Evolutionary conservation across 2,113 vertebrate species (phyloP), one percentile per base, ranked within the genome.

Genomic region (Microcebus tavaratra): DNA sequence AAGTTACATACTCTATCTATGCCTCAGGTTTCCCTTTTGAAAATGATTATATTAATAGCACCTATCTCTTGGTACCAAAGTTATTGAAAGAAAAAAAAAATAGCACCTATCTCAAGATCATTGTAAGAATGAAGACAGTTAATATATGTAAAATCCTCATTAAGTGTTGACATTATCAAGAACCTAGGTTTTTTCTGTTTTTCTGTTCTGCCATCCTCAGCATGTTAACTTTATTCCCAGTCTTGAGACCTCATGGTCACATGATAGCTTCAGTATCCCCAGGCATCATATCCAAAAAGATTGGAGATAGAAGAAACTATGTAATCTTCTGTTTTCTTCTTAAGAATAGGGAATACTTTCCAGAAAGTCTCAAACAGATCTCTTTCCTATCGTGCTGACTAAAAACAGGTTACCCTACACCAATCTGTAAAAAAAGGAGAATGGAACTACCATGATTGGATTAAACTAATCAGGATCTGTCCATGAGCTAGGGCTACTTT

Each of bases 11-110:
- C 31, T 20, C 27, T 93, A 84, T n/a, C 68, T 79, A 18, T 75
- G 18, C 34, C 63, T 90, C 57, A 63, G 23, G 4, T 91, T 91
- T 48, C 53, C 45, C 42, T 89, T 95, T 75, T 88, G 31, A 83
- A 93, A 96, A 93, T 45, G 57, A 6, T 73, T 72, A 50, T 63
- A 82, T 86, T 94, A 93, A 92, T 70, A 80, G n/a, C 61, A 93
- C 13, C 39, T 87, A 42, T 76, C 39, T 88, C 70, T 63, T 29
- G 59, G 59, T 63, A 63, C 25, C 59, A 63, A 63, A 63, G 59
- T 63, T 29, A 27, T 63, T 63, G 59, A 63, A 63, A 63, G 59
- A 63, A 29, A 63, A 59, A 59, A 63, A 63, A 27, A 93, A 92
- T 63, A 75, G 29, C 73, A 93, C 13, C 39, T 87, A 42, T 76